Evolutionary conservation across 2,797 vertebrate species (phyloP).

Genomic region (Lutra lutra): DNA sequence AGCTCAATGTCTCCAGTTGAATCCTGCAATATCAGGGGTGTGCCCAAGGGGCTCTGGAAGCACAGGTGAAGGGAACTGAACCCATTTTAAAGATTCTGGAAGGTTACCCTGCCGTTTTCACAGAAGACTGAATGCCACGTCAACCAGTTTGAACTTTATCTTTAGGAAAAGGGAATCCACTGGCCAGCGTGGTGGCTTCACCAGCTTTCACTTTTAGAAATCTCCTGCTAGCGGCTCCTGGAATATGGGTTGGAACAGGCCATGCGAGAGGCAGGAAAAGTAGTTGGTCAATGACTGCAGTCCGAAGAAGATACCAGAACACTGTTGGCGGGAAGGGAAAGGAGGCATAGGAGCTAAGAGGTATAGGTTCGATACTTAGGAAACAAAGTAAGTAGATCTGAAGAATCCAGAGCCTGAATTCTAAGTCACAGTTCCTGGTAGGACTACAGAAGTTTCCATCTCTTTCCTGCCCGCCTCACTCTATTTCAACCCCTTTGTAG

Average conservation of each 20-base stretch:
- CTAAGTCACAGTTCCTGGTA: not conserved
- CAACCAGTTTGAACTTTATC: not conserved
- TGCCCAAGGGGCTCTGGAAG: not conserved
- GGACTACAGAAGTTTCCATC: rapidly evolving
- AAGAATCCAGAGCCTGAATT: not conserved
- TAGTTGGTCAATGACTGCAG: not conserved
- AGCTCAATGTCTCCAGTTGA: not conserved
- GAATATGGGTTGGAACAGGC: not conserved
- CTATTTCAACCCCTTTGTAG: not conserved
- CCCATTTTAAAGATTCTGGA: not conserved
- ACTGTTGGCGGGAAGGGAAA: not conserved
- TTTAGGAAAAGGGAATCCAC: not conserved
- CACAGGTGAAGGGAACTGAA: not conserved
- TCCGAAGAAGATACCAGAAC: not conserved
- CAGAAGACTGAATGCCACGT: not conserved
- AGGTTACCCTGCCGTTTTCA: not conserved
- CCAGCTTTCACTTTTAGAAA: not conserved
- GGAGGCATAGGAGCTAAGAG: not conserved
- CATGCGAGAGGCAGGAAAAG: not conserved
- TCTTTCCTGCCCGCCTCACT: not conserved
- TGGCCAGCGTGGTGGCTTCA: not conserved
- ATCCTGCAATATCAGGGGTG: not conserved
- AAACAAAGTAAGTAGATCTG: not conserved
- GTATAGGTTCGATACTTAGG: not conserved
- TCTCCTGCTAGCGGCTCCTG: not conserved